Percentiles rank a stretch among this genome's conserved stretches.
phyloP scores from a whole-genome alignment of 2,888 invertebrate species.

The Julus scandinavius region DNA sequence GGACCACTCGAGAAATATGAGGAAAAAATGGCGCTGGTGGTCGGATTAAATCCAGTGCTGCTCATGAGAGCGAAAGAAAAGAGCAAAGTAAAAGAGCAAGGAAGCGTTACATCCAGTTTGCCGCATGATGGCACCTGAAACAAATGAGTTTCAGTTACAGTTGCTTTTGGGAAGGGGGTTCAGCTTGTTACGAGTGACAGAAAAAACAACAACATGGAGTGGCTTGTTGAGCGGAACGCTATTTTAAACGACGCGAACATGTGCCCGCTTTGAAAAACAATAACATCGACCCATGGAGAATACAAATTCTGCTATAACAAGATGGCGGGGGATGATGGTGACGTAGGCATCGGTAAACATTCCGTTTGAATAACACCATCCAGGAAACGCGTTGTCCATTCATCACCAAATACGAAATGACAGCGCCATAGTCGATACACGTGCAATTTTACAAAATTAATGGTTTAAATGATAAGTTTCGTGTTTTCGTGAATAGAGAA shows the following conservation, averaged over 20 bases:
- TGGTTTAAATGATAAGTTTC: background rate
- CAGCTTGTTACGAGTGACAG: background rate
- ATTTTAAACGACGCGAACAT: background rate
- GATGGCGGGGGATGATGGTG: background rate
- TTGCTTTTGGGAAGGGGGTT: background rate
- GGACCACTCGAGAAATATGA: background rate
- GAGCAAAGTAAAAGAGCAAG: background rate
- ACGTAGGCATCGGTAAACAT: background rate
- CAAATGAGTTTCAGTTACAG: slow-evolving; percentile 1
- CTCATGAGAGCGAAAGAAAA: background rate
- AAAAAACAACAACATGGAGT: background rate
- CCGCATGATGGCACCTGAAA: background rate
- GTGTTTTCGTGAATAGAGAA: background rate
- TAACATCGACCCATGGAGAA: background rate
- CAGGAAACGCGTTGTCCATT: background rate
- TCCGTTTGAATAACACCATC: background rate
- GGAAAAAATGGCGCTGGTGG: background rate
- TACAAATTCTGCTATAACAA: too few species aligned
- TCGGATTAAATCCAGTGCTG: background rate
- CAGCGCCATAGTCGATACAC: background rate
- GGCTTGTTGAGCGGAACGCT: background rate
- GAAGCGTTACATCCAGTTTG: slow-evolving; percentile 1
- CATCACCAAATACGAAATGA: background rate
- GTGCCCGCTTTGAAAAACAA: background rate
- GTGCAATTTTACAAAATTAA: background rate